Base-by-base conservation (phyloP, 1,140 invertebrate genomes). In the Drosophila burlai region DNA sequence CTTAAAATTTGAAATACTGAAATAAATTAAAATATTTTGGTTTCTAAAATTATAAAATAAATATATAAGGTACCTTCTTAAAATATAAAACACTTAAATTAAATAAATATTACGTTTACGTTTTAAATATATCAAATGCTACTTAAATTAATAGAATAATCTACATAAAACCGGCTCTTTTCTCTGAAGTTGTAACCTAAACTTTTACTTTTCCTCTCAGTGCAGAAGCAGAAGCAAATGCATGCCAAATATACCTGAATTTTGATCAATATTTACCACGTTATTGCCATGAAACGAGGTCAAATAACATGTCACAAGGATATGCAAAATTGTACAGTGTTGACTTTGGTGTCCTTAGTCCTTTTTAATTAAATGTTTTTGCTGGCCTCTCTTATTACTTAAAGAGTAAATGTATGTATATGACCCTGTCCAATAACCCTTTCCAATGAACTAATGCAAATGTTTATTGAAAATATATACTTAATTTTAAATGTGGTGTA, bases 271-370 rank as follows among this genome's bases (percentile, higher is more conserved):
- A 54, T 36, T 36, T 54, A 34, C n/a, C 18, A 52, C n/a, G 29
- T 15, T 34, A 34, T 31, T 34, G 49, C n/a, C 31, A 13, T 4
- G 50, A 1, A 54, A 54, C 11, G 50, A 54, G 50, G 50, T 54
- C 50, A 54, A 36, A 54, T 36, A 54, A 15, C 50, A 21, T 54
- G 50, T 21, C 50, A 54, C 50, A 49, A 15, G 7, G 15, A 49
- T 49, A 26, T 49, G 47, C 47, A 29, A 47, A 26, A 26, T 49
- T 21, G 29, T 36, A 31, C 49, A 21, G n/a, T 21, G 11, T 36
- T 21, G 50, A 54, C 18, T 15, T 54, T 54, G 29, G 49, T 18
- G 6, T 21, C n/a, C 29, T 21, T 50, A 10, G 4, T 10, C 9
- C 9, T 29, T 11, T 50, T 50, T 50, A 50, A 50, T 50, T 50